Base-by-base conservation (phyloP, 37 sponge, comb jelly and placozoan genomes). In the Ianthella basta region DNA sequence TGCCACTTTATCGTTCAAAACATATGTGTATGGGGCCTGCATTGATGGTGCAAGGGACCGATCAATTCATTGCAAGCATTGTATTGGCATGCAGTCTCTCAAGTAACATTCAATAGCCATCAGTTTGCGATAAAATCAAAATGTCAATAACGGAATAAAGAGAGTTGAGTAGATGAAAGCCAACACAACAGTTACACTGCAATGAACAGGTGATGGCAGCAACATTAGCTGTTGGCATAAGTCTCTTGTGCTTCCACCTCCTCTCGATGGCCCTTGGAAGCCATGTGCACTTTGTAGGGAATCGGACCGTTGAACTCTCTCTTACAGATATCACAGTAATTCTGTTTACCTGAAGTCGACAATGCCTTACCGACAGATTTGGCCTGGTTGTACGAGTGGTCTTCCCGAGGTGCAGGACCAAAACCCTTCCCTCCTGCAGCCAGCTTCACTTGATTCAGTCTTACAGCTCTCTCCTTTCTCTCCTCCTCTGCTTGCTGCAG, bases 241-340 rank as follows among this genome's bases (percentile, higher is more conserved):
- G 40, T 3, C 40, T 84, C 82, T 61, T 56, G 67, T 16, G 72
- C 40, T 24, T 82, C 93, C 29, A 88, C 53, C 56, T 89, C 91
- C 63, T 93, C 94, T 55, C 50, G 89, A 66, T 93, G 94, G 1
- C 82, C 90, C 33, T 87, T 86, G 40, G 90, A 89, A 1, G 60
- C 65, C 88, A 93, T 81, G 70, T 93, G 94, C 12, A 87, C 86
- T 41, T 80, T 80, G 85, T 85, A 93, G 15, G 94, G 94, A 50
- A 86, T 89, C 36, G 90, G 90, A 0, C 94, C 94, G 61, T 93
- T 93, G 53, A 93, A 79, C 25, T 55, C 15, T 80, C 89, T 93
- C 12, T 87, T 66, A 55, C 94, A 93, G 33, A 93, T 78, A 27
- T 90, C 88, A 75, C 94, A 93, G 88, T 83, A 82, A 63, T 84